Evolutionary conservation across 2,797 vertebrate genomes (phyloP), one percentile per base, ranked within the genome.

Genomic region (Pipistrellus pipistrellus): DNA sequence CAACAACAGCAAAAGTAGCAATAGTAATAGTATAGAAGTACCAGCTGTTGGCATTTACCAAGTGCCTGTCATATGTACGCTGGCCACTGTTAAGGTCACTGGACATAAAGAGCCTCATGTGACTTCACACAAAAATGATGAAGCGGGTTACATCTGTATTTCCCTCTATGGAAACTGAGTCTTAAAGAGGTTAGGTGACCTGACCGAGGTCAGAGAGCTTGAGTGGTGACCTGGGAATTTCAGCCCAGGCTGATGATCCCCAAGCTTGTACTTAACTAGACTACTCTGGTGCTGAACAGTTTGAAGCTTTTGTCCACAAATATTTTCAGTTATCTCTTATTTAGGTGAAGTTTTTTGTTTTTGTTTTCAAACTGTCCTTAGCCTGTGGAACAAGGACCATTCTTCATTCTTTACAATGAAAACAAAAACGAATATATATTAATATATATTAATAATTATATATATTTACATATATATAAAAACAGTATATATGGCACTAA

Each of bases 101-200:
- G 23, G 51, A 18, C 21, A 44, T 2, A 35, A 85, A 76, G 0
- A 84, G 11, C 27, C 25, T 38, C 44, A 46, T 46, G 55, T 51
- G 66, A 71, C 44, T 77, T 80, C 68, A 71, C 18, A 23, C 32
- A 69, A 30, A 64, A 82, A 78, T 7, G 18, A 57, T 44, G 64
- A 75, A 2, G 25, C 10, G 13, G 46, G 11, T 57, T 57, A 30
- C 32, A 72, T 30, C 7, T 90, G n/a, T 25, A 64, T 62, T 64
- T 15, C 27, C 3, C 13, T 80, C 85, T 73, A 92, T 30, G 64
- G 62, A 90, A 90, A 90, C 23, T 12, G 27, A 73, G 71, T 76
- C 51, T 85, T 80, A 57, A 71, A 51, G 32, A 85, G 57, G 20
- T 14, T 76, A 46, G 14, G 35, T 46, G 62, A 80, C 15, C 21